Base-by-base conservation (phyloP, 2,888 invertebrate genomes). In the Amaurobius ferox region DNA sequence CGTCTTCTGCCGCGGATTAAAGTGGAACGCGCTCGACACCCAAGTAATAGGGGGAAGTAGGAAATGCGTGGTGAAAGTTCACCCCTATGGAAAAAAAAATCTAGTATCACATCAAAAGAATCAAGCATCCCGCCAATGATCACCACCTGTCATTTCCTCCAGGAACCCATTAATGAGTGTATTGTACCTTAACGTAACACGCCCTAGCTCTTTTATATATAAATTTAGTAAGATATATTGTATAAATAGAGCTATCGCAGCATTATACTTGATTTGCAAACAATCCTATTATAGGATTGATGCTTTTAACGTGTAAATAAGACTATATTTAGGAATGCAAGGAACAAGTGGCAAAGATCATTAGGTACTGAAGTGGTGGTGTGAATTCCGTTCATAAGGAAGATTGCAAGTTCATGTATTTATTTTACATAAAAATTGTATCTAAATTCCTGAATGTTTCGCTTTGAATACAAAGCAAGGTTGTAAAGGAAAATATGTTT, bases 121-220 rank as follows among this genome's bases (percentile, higher is more conserved):
- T 55, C 55, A 55, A 55, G 23, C 23, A 5, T 23, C 19, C 19
- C 55, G 32, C 19, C 55, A 30, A n/a, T 48, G 30, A 39, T 29
- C 16, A 26, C 48, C 83, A 83, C 77, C 83, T 83, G 83, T 55
- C 61, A 26, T 77, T 83, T 83, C 83, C 83, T 62, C 39, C 66
- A 68, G 23, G 35, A 2, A 29, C 11, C 66, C 77, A 83, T 77
- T 83, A 83, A 67, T 77, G 55, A 72, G 55, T 39, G 83, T 71
- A 77, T 71, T 70, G 76, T 29, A 55, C 64, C 72, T 23, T 26
- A 72, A 29, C 40, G 39, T 13, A 77, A 55, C 67, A 83, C 77
- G 61, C 72, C 77, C 48, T 48, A 29, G 23, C 35, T 29, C 44
- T 35, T 26, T 19, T 29, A 64, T 32, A n/a, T n/a, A 40, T 40